A percentile compares a stretch with the other conserved stretches of the same genome.
These are phyloP conservation scores for Cetonia aurata DNA, from an alignment of 2,888 invertebrate genomes.

Conservation along the genomic window DNA sequence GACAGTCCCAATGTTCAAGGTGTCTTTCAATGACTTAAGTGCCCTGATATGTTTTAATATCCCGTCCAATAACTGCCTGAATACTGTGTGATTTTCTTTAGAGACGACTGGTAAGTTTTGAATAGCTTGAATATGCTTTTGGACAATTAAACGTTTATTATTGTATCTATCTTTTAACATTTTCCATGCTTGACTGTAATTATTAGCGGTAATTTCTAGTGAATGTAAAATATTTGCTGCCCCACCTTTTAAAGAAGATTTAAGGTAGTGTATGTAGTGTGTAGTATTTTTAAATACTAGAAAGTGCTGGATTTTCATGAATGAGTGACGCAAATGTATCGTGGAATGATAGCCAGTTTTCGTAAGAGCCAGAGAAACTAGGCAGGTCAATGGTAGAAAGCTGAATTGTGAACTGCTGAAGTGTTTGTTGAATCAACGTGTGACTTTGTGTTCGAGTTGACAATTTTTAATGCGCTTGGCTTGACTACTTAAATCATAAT, in stretches of 20 bases:
- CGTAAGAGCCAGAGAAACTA: conserved; percentile 48
- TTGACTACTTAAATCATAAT: conserved; percentile 7
- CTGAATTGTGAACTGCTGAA: background rate
- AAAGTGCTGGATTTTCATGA: conserved; percentile 41
- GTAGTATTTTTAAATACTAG: conserved; percentile 47
- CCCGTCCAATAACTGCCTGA: conserved; percentile 5
- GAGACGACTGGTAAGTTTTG: conserved; percentile 27
- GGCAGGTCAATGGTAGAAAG: conserved; percentile 42
- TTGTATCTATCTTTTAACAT: conserved; percentile 49
- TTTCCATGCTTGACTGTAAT: conserved; percentile 52
- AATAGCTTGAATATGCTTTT: conserved; percentile 46
- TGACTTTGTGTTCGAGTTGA: no score
- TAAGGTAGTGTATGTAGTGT: conserved; percentile 50
- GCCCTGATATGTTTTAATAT: conserved; percentile 2
- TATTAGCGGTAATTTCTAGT: conserved; percentile 38
- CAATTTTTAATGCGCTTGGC: background rate
- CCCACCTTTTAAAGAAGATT: conserved; percentile 42
- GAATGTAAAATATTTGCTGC: conserved; percentile 46
- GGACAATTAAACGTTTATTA: conserved; percentile 44
- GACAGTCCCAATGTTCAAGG: conserved; percentile 22
- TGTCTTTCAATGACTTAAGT: background rate
- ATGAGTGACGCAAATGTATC: conserved; percentile 49
- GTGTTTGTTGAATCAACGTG: no score
- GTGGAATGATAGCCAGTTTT: conserved; percentile 47
- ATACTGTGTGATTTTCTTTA: background rate